Evolutionary conservation across 2,888 invertebrate species (phyloP).

Genomic region (Crematogaster levior): DNA sequence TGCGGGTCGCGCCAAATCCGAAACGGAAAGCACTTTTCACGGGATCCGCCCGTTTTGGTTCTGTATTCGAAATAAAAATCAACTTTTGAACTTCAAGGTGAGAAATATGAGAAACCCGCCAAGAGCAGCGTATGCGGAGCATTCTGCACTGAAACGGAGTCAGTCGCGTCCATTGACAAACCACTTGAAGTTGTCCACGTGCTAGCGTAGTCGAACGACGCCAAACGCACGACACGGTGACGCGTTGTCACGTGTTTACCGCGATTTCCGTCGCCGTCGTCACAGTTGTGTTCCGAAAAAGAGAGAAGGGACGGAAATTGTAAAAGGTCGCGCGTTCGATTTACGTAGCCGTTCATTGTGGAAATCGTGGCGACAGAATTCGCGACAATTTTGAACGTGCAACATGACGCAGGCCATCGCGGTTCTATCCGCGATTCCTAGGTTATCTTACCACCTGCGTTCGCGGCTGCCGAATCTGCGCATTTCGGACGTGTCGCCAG

Average conservation of each 20-base stretch:
- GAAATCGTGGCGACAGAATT: not conserved
- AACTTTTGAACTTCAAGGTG: no score
- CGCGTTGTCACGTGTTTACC: not conserved
- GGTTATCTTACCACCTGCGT: conserved; percentile 79
- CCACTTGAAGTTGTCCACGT: not conserved
- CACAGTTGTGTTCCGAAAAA: not conserved
- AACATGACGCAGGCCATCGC: conserved; percentile 61
- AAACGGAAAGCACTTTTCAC: not conserved
- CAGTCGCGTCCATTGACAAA: no score
- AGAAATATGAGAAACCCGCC: not conserved
- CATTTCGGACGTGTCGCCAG: conserved; percentile 78
- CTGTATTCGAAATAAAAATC: not conserved
- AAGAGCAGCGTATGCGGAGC: no score
- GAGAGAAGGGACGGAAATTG: not conserved
- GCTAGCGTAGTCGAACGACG: not conserved
- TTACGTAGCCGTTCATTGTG: conserved; percentile 8
- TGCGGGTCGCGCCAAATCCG: not conserved
- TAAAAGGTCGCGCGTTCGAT: not conserved
- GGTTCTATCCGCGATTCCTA: conserved; percentile 79
- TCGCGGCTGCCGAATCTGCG: conserved; percentile 75
- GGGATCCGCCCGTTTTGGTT: not conserved
- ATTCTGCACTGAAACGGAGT: not conserved
- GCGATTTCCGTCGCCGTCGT: not conserved
- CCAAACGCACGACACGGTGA: not conserved
- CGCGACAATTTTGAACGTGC: not conserved